Evolutionary conservation across 2,113 vertebrate species (phyloP).

Genomic region (Amia ocellicauda): DNA sequence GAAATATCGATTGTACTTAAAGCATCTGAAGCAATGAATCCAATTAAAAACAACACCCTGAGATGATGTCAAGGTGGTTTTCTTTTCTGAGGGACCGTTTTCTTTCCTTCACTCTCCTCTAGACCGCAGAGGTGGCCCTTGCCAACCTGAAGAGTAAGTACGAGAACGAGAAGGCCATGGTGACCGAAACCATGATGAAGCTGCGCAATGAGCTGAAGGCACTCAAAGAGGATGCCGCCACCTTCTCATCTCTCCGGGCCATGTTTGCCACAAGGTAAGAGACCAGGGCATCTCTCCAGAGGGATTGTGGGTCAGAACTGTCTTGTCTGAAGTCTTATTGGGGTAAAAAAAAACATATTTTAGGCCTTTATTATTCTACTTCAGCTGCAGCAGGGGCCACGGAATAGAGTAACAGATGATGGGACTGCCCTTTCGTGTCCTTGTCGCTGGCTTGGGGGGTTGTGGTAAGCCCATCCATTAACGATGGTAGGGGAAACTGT

Average conservation of each 20-base stretch:
- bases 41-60: too few species aligned
- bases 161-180: constrained; percentile 91
- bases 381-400: too few species aligned
- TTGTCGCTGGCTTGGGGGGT: too few species aligned
- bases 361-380: too few species aligned
- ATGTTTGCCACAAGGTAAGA: constrained; percentile 96
- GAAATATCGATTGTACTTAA: too few species aligned
- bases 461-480: background rate
- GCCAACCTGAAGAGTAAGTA: constrained; percentile 98
- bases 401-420: too few species aligned
- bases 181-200: constrained; percentile 95
- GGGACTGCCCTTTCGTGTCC: too few species aligned
- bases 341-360: too few species aligned
- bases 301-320: background rate
- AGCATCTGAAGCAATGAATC: too few species aligned
- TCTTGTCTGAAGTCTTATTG: background rate
- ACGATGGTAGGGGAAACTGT: background rate
- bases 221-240: constrained; percentile 95
- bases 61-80: background rate
- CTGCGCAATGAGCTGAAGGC: constrained; percentile 95
- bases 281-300: background rate
- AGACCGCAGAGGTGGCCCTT: constrained; percentile 95
- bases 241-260: constrained; percentile 92
- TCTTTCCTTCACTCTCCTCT: constrained; percentile 4
- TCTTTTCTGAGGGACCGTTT: background rate